These are phyloP conservation scores for Amblyjoppa fuscipennis DNA, from an alignment of 2,888 invertebrate species.

Conservation along the genomic window DNA sequence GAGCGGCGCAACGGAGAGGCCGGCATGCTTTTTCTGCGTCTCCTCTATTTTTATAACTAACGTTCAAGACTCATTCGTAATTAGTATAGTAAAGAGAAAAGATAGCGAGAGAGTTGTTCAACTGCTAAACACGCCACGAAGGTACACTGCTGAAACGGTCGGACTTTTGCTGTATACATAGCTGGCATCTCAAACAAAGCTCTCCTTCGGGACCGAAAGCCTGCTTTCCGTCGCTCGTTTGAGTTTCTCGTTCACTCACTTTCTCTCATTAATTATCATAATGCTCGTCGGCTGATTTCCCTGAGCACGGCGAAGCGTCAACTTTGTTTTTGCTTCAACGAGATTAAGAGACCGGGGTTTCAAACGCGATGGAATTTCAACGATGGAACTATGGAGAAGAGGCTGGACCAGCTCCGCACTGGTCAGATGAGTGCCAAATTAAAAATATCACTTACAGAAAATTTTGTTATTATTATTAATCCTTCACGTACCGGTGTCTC, in stretches of 20 bases:
- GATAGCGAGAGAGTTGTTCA: slow-evolving; percentile 57
- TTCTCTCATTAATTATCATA: slow-evolving; percentile 53
- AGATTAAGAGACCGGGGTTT: slow-evolving; percentile 8
- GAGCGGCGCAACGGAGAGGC: background rate
- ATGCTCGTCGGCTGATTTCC: slow-evolving; percentile 35
- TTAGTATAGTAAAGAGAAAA: slow-evolving; percentile 67
- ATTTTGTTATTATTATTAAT: too few species aligned
- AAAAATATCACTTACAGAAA: too few species aligned
- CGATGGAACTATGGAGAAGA: slow-evolving; percentile 8
- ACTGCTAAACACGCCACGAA: slow-evolving; percentile 37
- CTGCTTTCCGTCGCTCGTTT: background rate
- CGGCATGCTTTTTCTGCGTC: background rate
- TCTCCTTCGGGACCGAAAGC: slow-evolving; percentile 31
- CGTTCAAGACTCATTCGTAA: slow-evolving; percentile 58
- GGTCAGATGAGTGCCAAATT: too few species aligned
- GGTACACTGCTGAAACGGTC: slow-evolving; percentile 17
- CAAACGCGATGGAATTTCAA: slow-evolving; percentile 15
- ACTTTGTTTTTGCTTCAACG: background rate
- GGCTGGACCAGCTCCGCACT: background rate
- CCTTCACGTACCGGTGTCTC: too few species aligned
- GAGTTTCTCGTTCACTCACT: slow-evolving; percentile 30
- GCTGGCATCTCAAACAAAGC: slow-evolving; percentile 24
- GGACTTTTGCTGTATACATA: slow-evolving; percentile 2
- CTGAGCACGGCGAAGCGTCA: slow-evolving; percentile 17
- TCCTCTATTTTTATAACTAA: slow-evolving; percentile 42